These are phyloP conservation scores for Pyrgilauda ruficollis DNA, from an alignment of 2,113 vertebrate genomes.

Conservation along the genomic window DNA sequence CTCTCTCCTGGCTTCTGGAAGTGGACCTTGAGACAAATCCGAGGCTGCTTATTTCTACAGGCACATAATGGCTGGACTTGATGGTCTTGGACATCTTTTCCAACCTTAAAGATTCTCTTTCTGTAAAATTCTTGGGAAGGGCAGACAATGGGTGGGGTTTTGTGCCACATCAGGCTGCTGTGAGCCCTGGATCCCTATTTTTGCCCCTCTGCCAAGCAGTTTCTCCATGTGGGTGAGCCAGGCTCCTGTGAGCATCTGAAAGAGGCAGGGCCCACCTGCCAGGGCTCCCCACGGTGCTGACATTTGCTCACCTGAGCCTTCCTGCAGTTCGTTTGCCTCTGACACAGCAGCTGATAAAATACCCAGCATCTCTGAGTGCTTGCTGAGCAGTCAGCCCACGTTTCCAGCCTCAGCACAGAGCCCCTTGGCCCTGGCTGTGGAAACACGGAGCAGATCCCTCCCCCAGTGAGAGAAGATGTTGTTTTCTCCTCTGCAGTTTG, in stretches of 20 bases:
- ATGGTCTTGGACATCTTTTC: neutral
- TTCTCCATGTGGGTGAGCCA: accelerated
- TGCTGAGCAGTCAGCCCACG: accelerated
- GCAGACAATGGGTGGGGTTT: neutral
- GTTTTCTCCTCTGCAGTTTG: accelerated
- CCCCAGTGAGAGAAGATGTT: neutral
- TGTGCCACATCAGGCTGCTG: neutral
- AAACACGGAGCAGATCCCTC: neutral
- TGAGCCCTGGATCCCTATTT: neutral
- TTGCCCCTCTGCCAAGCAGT: neutral
- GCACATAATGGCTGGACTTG: neutral
- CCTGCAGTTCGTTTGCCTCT: neutral
- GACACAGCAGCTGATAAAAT: neutral
- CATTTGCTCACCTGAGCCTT: neutral
- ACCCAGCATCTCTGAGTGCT: neutral
- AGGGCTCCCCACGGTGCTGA: accelerated
- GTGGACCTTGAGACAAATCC: neutral
- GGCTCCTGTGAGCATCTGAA: accelerated
- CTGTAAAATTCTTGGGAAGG: neutral
- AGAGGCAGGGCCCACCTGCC: no score
- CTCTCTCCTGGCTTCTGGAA: neutral
- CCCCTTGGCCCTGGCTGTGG: neutral
- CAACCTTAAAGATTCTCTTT: neutral
- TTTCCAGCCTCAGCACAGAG: neutral
- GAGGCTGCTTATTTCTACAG: neutral